Conservation (phyloP, 2,888 invertebrate species). For the Frankliniella fusca region DNA sequence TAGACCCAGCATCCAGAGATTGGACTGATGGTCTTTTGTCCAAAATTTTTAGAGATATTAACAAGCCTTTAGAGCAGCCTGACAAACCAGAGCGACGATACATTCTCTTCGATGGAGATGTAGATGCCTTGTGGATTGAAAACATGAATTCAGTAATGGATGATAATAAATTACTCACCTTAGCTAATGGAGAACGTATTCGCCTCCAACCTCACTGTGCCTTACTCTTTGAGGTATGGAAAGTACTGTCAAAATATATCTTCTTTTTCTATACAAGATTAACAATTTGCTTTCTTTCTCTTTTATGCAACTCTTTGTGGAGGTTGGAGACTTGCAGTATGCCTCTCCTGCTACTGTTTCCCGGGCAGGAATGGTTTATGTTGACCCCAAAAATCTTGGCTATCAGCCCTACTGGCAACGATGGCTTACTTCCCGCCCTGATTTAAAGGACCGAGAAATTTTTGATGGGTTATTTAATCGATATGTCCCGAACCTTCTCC, state of each 20-base stretch:
- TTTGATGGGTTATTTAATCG: conserved; percentile 46
- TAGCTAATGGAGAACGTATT: conserved; percentile 87
- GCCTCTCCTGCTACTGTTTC: conserved; percentile 93
- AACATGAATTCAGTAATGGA: conserved; percentile 98
- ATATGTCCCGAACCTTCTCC: conserved; percentile 67
- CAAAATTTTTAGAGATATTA: conserved; percentile 86
- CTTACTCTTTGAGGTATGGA: conserved; percentile 72
- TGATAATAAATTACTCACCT: conserved; percentile 81
- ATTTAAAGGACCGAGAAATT: conserved; percentile 47
- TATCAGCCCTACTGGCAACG: conserved; percentile 82
- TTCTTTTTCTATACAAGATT: conserved; percentile 31
- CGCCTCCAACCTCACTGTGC: conserved; percentile 75
- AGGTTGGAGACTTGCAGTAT: conserved; percentile 81
- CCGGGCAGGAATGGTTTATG: conserved; percentile 89
- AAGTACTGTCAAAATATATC: background rate
- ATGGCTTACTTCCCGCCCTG: conserved; percentile 60
- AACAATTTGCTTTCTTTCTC: conserved; percentile 6
- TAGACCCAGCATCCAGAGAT: conserved; percentile 80
- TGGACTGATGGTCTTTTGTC: conserved; percentile 92
- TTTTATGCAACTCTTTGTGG: background rate
- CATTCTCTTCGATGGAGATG: conserved; percentile 89
- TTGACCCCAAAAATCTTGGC: conserved; percentile 86
- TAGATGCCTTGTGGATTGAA: conserved; percentile 92
- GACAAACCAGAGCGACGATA: conserved; percentile 72
- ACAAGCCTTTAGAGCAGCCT: conserved; percentile 59